Base-by-base conservation (phyloP, 2,888 invertebrate species). In the Scaptomyza reducta region DNA sequence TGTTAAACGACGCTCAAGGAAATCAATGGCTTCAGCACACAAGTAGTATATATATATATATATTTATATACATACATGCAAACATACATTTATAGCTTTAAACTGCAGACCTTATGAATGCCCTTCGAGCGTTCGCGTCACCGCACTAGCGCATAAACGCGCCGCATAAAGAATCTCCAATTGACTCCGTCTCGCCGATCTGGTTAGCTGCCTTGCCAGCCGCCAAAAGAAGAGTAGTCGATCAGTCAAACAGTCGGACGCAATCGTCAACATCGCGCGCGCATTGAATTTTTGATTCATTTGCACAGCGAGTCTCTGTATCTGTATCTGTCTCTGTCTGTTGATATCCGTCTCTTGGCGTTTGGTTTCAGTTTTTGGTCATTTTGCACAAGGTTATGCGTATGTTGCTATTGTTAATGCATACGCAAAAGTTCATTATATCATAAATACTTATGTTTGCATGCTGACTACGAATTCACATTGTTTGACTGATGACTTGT, bases 251-350 rank as follows among this genome's bases (percentile, higher is more conserved):
- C 31, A 62, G 68, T 73, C 62, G 60, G 67, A 83, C 75, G 50
- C 42, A 67, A 71, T 56, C 58, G 76, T 54, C 76, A 71, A 54
- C 59, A 41, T 29, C 9, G 77, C 62, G 79, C 82, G 81, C 87
- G 76, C 63, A 84, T 80, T 86, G 82, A 86, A 83, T 86, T 86
- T 82, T 83, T 83, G 76, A 83, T 83, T 86, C 76, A 83, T 79
- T 78, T 74, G 53, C 58, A 53, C 33, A 41, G 56, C 49, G 42
- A 46, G 60, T 31, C 9, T 27, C 27, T 27, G 10, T 31, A 31
- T 33, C 13, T 33, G 33, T 33, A 11, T 33, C 33, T 33, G 11
- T 5, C 33, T 33, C 33, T 33, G 35, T 57, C 64, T 41, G 29
- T 3, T 35, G 22, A 44, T 60, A 41, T 38, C 27, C 41, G 51